Base-by-base conservation (phyloP, 2,797 vertebrate species). In the Neomorphus geoffroyi region DNA sequence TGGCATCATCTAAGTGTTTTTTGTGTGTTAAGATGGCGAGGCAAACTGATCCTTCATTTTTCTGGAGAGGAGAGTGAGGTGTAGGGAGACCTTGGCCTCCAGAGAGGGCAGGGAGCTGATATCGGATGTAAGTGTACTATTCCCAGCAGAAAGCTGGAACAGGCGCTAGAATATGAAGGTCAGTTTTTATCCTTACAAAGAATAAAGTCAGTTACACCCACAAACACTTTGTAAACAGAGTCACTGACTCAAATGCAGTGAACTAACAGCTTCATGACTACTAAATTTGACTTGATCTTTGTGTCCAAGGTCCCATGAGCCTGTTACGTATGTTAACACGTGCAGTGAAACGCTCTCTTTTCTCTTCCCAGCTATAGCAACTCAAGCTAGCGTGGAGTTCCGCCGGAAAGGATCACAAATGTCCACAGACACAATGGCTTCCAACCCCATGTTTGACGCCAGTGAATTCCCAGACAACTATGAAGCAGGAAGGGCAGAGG, bases 381-480 rank as follows among this genome's bases (percentile, higher is more conserved):
- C 99, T 75, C 99, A 99, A 98, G 98, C 99, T 93, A 98, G 98
- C 17, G 97, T 99, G 97, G 99, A 99, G 96, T 98, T 99, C 87
- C 98, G 98, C 60, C 98, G 99, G 96, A 99, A 99, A 88, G 99
- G 99, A 80, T 99, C 99, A 33, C 99, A 99, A 97, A 98, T 99
- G 98, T 99, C 99, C 96, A 98, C 99, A 13, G 99, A 99, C 93
- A 99, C 99, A 84, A 98, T 99, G 99, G 98, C 99, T 96, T 99
- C 99, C 97, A 99, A 99, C 97, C 98, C 98, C 43, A 96, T 98
- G 97, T 99, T 99, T 80, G 99, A 99, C 88, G 98, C 98, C 56
- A 98, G 98, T 77, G 99, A 99, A 97, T 99, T 99, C 97, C 99
- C 99, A 53, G 99, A 99, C 97, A 99, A 99, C 98, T 99, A 99